These are phyloP conservation scores for Probaryconus sp. DNA, from an alignment of 1,140 invertebrate species.

Conservation along the genomic window DNA sequence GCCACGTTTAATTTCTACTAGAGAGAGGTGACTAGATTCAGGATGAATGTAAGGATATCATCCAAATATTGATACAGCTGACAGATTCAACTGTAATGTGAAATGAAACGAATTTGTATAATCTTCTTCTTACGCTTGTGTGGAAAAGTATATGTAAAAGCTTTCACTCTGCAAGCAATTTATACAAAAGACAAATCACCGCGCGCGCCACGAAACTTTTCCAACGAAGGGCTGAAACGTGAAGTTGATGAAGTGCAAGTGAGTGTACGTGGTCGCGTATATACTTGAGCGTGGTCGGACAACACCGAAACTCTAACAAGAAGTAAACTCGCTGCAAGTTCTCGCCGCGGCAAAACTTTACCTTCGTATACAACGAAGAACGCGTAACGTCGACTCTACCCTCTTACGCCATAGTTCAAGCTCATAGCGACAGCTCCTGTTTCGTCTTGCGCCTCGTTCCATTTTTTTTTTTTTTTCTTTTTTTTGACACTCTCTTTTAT, in stretches of 20 bases:
- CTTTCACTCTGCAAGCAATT: constrained; percentile 29
- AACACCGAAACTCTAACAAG: constrained; percentile 45
- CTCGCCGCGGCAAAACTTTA: constrained; percentile 36
- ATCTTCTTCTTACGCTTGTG: constrained; percentile 2
- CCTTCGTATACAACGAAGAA: constrained; percentile 41
- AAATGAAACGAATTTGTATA: constrained; percentile 21
- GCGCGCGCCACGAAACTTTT: constrained; percentile 31
- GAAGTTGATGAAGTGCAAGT: constrained; percentile 49
- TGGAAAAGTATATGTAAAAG: constrained; percentile 22
- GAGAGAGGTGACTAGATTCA: no score
- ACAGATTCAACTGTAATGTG: no score
- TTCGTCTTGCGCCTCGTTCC: constrained; percentile 19
- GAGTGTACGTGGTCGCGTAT: constrained; percentile 45
- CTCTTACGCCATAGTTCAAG: constrained; percentile 37
- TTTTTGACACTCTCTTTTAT: constrained; percentile 24
- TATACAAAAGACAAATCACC: constrained; percentile 48
- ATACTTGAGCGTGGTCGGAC: constrained; percentile 43
- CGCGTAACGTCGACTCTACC: constrained; percentile 35
- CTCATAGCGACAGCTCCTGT: constrained; percentile 28
- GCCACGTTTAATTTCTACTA: no score
- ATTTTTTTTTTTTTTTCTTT: neutral
- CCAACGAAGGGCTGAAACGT: constrained; percentile 37
- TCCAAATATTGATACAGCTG: no score
- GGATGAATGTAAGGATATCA: no score
- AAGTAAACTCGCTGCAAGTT: constrained; percentile 48